Evolutionary conservation across 2,888 invertebrate genomes (phyloP), one percentile per base, ranked within the genome.

Genomic region (Idaea dimidiata): DNA sequence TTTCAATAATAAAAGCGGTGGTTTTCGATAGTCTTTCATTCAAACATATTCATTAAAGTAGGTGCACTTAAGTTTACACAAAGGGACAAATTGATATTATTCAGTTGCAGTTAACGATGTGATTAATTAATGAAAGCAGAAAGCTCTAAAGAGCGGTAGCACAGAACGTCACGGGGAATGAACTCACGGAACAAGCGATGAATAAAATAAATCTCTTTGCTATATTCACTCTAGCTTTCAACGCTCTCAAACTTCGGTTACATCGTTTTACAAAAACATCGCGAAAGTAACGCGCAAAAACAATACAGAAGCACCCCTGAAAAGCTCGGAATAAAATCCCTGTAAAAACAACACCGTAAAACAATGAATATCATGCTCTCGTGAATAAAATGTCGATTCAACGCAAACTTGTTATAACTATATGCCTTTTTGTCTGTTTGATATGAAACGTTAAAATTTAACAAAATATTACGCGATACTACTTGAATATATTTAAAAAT

Each of bases 221-320:
- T 64, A 65, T 64, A 55, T 66, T 55, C 63, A 61, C 56, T 61
- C 57, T 62, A 56, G 62, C 60, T 66, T 63, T 62, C 62, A 65
- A 57, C 63, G 66, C 72, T 75, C 69, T 66, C 69, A 68, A 72
- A 72, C 76, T 82, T 81, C 77, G 77, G 43, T 43, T 77, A 75
- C 73, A 64, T 73, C 71, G 72, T 78, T 80, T 77, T 77, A 79
- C 71, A 67, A 69, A 76, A 66, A 79, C 74, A 79, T 76, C 79
- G 78, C 74, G 76, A 75, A 78, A 79, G 76, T 77, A 75, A 72
- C 74, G 72, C 73, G 70, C 64, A 71, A 73, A 77, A 78, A 78
- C 75, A 79, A 78, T 78, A 74, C 43, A 43, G 72, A 60, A 66
- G 70, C 66, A 71, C 66, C 65, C 69, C 67, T 70, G 70, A 69